phyloP scores from a whole-genome alignment of 2,797 vertebrate genomes.

The Petrocephalus sullivani region DNA sequence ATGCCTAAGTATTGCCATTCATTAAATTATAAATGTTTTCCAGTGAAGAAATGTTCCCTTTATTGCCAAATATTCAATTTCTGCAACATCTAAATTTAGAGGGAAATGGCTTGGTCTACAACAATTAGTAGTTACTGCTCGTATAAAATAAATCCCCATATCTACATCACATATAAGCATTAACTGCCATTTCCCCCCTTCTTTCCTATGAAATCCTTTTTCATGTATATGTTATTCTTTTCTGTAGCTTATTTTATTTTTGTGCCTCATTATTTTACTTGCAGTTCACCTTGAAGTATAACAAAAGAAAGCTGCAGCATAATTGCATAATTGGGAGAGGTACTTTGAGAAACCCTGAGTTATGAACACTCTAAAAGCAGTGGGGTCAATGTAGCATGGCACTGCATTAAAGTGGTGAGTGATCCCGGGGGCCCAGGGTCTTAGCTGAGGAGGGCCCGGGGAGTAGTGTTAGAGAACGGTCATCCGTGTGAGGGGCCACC shows the following conservation, averaged over 20 bases:
- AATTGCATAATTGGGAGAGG: not conserved
- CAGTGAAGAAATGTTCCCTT: constrained; percentile 41
- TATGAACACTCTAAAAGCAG: not conserved
- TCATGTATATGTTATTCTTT: not conserved
- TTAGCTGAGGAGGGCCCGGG: not conserved
- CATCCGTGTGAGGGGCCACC: not conserved
- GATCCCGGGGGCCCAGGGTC: not conserved
- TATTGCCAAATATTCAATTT: constrained; percentile 42
- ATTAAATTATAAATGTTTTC: constrained; percentile 40
- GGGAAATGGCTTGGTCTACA: constrained; percentile 38
- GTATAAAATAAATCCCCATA: constrained; percentile 39
- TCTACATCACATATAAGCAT: constrained; percentile 41
- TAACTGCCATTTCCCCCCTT: constrained; percentile 39
- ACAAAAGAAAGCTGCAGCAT: not conserved
- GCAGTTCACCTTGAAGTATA: not conserved
- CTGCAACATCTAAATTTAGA: constrained; percentile 32
- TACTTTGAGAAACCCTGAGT: not conserved
- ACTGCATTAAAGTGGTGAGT: not conserved
- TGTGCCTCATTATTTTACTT: not conserved
- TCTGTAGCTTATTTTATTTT: not conserved
- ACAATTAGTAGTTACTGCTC: constrained; percentile 42
- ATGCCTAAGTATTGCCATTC: constrained; percentile 39
- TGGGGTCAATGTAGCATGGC: not conserved
- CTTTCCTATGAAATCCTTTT: constrained; percentile 25
- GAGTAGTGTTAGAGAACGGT: not conserved